phyloP scores from a whole-genome alignment of 2,888 invertebrate genomes.

The Brachyptera putata region DNA sequence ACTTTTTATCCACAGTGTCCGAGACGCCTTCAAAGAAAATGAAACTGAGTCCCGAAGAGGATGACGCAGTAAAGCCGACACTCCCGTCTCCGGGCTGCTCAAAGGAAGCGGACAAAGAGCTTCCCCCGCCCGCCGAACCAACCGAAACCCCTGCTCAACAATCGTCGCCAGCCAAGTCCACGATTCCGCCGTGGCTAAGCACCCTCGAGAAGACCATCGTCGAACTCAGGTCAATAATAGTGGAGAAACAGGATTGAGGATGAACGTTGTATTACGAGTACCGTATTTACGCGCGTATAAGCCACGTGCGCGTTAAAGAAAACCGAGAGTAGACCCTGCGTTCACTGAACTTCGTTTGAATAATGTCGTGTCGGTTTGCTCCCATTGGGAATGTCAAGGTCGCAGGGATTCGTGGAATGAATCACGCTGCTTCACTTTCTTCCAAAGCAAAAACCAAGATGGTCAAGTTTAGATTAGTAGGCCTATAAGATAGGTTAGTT shows the following conservation, averaged over 20 bases:
- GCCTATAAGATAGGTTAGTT: no score
- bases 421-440: no score
- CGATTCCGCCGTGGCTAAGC: constrained; percentile 40
- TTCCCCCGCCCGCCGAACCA: not conserved
- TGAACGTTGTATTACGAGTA: no score
- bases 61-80: constrained; percentile 34
- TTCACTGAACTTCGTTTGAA: no score
- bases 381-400: no score
- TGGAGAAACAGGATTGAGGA: constrained; percentile 29
- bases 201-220: constrained; percentile 45
- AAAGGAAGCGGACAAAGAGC: constrained; percentile 22
- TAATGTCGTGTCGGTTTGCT: no score
- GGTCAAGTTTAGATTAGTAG: no score
- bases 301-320: no score
- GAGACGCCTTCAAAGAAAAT: constrained; percentile 40
- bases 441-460: no score
- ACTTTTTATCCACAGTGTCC: constrained; percentile 17
- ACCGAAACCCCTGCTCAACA: not conserved
- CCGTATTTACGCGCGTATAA: no score
- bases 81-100: constrained; percentile 19
- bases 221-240: constrained; percentile 37
- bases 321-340: no score
- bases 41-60: constrained; percentile 40
- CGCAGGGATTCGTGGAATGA: no score
- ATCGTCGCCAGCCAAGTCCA: constrained; percentile 16